Evolutionary conservation across 92 coral and sea anemone species (phyloP).

Genomic region (Heteractis magnifica): DNA sequence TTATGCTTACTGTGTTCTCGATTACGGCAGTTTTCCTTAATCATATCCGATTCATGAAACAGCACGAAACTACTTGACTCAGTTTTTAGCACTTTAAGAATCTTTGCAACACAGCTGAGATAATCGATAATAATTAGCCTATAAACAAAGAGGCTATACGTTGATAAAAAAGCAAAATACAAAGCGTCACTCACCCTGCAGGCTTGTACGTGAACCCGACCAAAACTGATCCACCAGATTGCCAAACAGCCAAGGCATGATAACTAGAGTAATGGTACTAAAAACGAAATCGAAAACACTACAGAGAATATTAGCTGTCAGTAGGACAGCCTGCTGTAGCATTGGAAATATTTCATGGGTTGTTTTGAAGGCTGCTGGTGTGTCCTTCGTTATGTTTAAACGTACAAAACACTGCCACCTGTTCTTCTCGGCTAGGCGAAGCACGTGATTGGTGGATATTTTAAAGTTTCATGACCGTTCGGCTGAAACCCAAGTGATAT

Average conservation of each 20-base stretch:
- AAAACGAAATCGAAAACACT: slow-evolving; percentile 21
- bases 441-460: slow-evolving; percentile 13
- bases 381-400: slow-evolving; percentile 10
- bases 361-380: slow-evolving; percentile 7
- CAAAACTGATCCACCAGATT: slow-evolving; percentile 18
- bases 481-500: not conserved
- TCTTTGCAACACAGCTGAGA: no score
- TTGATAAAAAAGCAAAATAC: not conserved
- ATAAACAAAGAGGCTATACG: no score
- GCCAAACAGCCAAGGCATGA: slow-evolving; percentile 39
- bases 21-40: no score
- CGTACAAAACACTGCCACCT: slow-evolving; percentile 19
- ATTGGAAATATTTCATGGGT: slow-evolving; percentile 14
- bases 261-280: slow-evolving; percentile 15
- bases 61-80: no score
- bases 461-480: slow-evolving; percentile 2
- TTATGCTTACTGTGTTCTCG: no score
- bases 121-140: no score
- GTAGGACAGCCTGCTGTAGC: slow-evolving; percentile 21
- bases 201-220: slow-evolving; percentile 24
- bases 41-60: no score
- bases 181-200: slow-evolving; percentile 21
- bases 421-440: not conserved
- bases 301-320: slow-evolving; percentile 11
- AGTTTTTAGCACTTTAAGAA: no score